These are phyloP conservation scores for Oasisia sp. DNA, from an alignment of 2,888 invertebrate genomes.

Conservation along the genomic window DNA sequence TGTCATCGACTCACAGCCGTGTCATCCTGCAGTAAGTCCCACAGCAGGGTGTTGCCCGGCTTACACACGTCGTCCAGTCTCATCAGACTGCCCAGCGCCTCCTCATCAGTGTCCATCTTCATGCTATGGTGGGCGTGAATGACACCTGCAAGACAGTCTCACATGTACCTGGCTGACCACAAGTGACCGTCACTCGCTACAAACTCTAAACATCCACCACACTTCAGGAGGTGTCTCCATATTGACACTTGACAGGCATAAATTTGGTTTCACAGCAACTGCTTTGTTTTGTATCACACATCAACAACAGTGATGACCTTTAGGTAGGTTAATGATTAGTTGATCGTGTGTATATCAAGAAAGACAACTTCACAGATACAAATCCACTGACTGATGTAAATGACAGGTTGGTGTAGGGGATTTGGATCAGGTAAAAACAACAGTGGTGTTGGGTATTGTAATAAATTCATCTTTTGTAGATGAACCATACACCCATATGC, in stretches of 20 bases:
- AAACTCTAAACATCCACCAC: too few relatives aligned
- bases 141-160: conserved; percentile 19
- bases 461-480: too few relatives aligned
- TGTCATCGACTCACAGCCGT: conserved; percentile 49
- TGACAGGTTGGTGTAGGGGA: too few relatives aligned
- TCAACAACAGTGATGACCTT: neutral
- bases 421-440: too few relatives aligned
- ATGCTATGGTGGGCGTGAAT: conserved; percentile 25
- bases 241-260: neutral
- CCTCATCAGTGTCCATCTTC: conserved; percentile 21
- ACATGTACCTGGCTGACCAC: neutral
- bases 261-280: neutral
- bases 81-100: conserved; percentile 14
- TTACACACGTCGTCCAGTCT: conserved; percentile 76
- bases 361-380: neutral
- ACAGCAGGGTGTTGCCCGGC: conserved; percentile 89
- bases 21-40: conserved; percentile 90
- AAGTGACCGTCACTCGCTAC: too few relatives aligned
- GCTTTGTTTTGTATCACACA: too few relatives aligned
- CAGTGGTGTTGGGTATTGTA: too few relatives aligned
- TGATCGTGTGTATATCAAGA: neutral
- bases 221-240: too few relatives aligned
- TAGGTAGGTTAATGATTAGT: neutral
- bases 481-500: too few relatives aligned
- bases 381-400: neutral